Conservation (phyloP, 2,113 vertebrate species). For the Emydocephalus ijimae region DNA sequence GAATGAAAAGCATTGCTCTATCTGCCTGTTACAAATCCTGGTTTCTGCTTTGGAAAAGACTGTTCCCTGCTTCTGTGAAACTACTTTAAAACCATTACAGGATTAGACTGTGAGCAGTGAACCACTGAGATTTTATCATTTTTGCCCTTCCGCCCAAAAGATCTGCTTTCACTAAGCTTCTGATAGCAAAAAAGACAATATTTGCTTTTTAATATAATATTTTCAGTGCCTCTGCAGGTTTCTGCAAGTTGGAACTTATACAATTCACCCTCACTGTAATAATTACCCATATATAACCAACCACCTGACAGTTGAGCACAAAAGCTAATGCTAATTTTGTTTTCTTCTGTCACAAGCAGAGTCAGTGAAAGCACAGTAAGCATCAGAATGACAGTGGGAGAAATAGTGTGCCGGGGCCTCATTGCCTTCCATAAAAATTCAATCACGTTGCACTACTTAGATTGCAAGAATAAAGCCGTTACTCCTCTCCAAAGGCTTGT, state of each 20-base stretch:
- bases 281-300: not conserved
- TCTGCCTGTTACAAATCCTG: not conserved
- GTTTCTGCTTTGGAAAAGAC: not conserved
- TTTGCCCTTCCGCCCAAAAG: not conserved
- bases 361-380: not conserved
- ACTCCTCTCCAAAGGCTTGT: slow-evolving; percentile 1
- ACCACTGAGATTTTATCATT: not conserved
- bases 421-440: not conserved
- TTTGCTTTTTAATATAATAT: not conserved
- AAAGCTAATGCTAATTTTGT: not conserved
- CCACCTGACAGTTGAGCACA: not conserved
- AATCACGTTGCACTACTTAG: not conserved
- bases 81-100: not conserved
- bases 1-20: not conserved
- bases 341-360: not conserved
- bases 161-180: not conserved
- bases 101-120: not conserved
- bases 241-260: not conserved
- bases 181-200: not conserved
- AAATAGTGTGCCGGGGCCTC: not conserved
- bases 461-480: not conserved
- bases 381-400: not conserved
- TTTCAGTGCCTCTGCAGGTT: not conserved
- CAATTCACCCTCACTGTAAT: not conserved
- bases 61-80: not conserved